A percentile compares a stretch with the other conserved stretches of the same genome.
phyloP scores from a whole-genome alignment of 2,113 vertebrate genomes.

The Pseudorectes ferrugineus region DNA sequence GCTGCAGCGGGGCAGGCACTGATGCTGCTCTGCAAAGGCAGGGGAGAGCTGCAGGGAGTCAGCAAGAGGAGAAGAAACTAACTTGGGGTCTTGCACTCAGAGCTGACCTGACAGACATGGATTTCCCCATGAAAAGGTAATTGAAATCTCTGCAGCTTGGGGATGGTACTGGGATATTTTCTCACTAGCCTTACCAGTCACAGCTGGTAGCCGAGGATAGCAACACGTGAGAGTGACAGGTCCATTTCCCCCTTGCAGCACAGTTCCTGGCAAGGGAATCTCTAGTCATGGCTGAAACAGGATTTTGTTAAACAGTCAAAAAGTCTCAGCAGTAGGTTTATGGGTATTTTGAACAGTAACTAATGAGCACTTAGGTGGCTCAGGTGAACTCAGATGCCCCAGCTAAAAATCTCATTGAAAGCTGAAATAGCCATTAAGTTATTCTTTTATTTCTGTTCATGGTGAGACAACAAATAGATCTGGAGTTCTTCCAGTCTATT shows the following conservation, averaged over 20 bases:
- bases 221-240: neutral
- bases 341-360: neutral
- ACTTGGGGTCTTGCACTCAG: neutral
- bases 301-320: neutral
- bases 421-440: neutral
- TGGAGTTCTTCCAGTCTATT: neutral
- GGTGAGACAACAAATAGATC: neutral
- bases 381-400: neutral
- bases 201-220: neutral
- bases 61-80: neutral
- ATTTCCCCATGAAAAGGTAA: neutral
- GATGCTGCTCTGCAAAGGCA: neutral
- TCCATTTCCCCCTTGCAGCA: neutral
- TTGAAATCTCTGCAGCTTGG: neutral
- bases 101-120: neutral
- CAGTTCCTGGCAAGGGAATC: neutral
- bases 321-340: neutral
- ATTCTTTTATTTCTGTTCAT: neutral
- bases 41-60: neutral
- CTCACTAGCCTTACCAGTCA: neutral
- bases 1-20: neutral
- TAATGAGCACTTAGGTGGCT: neutral
- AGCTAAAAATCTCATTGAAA: neutral
- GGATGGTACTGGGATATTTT: neutral
- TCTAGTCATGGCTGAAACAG: neutral